These are phyloP conservation scores for Scaptomyza tumidula DNA, from an alignment of 2,888 invertebrate genomes.

Conservation along the genomic window DNA sequence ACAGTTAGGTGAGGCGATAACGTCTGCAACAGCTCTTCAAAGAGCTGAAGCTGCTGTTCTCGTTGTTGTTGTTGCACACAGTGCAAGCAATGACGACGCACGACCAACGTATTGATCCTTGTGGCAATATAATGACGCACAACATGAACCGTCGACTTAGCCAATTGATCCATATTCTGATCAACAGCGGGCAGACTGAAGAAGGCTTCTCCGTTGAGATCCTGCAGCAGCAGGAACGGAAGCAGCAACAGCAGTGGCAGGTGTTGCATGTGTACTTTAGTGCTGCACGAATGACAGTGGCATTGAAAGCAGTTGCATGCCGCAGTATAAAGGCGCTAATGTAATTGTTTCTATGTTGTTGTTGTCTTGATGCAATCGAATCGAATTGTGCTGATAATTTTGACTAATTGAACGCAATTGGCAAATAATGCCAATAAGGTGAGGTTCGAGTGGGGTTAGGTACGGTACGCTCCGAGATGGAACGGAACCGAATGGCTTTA, in stretches of 20 bases:
- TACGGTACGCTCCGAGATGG: too few relatives aligned
- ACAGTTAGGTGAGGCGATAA: slow-evolving; percentile 54
- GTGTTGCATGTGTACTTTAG: slow-evolving; percentile 15
- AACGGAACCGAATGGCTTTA: background rate
- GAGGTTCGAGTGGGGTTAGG: background rate
- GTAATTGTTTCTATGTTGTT: slow-evolving; percentile 38
- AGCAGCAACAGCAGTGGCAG: slow-evolving; percentile 3
- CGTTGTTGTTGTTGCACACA: background rate
- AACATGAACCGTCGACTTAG: slow-evolving; percentile 48
- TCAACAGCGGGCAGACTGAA: slow-evolving; percentile 21
- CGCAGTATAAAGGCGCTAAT: slow-evolving; percentile 40
- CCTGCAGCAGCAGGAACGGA: background rate
- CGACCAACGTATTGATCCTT: slow-evolving; percentile 68
- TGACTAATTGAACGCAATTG: slow-evolving; percentile 42
- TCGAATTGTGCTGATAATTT: slow-evolving; percentile 38
- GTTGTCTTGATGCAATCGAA: slow-evolving; percentile 32
- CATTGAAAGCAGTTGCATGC: slow-evolving; percentile 9
- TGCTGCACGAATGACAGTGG: slow-evolving; percentile 17
- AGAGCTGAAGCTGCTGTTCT: slow-evolving; percentile 52
- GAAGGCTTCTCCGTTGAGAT: slow-evolving; percentile 5
- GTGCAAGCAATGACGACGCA: slow-evolving; percentile 55
- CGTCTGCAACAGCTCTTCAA: slow-evolving; percentile 57
- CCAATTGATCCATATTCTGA: slow-evolving; percentile 25
- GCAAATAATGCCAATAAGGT: slow-evolving; percentile 2
- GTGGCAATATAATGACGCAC: slow-evolving; percentile 57